Evolutionary conservation across 2,113 vertebrate species (phyloP).

Genomic region (Chiloscyllium plagiosum): DNA sequence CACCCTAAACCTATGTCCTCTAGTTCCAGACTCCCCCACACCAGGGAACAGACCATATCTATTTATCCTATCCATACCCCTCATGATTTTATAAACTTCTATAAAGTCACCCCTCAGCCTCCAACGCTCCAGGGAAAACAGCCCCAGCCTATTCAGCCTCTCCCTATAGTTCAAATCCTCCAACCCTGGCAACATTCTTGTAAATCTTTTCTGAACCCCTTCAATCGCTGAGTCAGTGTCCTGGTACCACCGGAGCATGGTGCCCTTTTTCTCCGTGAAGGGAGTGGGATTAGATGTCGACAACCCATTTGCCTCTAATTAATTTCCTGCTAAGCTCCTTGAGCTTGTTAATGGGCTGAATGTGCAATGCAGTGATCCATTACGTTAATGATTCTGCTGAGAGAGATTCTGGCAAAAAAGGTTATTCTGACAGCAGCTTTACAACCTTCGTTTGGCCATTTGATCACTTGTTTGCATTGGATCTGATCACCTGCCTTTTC

Average conservation of each 20-base stretch:
- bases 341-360: neutral
- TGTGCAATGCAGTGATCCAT: neutral
- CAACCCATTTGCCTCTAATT: neutral
- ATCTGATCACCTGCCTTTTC: neutral
- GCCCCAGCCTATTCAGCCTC: too few species aligned
- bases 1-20: too few species aligned
- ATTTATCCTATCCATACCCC: too few species aligned
- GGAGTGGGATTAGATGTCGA: neutral
- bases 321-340: neutral
- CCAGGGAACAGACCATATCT: too few species aligned
- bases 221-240: neutral
- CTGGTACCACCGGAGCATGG: neutral
- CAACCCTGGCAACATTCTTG: too few species aligned
- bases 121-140: too few species aligned
- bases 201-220: too few species aligned
- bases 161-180: too few species aligned
- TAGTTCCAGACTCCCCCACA: too few species aligned
- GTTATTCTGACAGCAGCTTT: neutral
- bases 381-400: neutral
- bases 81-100: too few species aligned
- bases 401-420: too few species aligned
- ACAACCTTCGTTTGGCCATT: neutral
- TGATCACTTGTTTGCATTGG: neutral
- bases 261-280: neutral
- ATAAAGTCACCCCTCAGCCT: too few species aligned